Percentiles rank a stretch among this genome's conserved stretches.
Conservation (phyloP, 1,140 invertebrate species). For the Macrobrachium rosenbergii region DNA sequence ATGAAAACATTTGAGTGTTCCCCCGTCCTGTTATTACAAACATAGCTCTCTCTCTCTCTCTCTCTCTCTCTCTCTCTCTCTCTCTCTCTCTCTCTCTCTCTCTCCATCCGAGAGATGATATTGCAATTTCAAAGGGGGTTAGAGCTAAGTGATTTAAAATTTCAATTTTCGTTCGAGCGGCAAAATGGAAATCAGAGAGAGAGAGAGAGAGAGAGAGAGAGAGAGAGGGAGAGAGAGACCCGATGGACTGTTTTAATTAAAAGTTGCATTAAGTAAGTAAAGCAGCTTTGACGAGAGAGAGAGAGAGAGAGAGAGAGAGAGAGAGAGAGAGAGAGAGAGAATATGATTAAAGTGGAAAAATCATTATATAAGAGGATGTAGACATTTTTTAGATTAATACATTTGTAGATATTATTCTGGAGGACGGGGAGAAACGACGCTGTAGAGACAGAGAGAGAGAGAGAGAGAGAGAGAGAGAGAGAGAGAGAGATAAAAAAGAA, state of each 20-base stretch:
- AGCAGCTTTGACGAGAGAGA: slow-evolving; percentile 5
- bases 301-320: slow-evolving; percentile 3
- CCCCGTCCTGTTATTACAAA: slow-evolving; percentile 41
- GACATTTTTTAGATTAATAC: no score
- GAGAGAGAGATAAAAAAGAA: no score
- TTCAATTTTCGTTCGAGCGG: slow-evolving; percentile 41
- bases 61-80: no score
- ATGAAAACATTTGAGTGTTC: slow-evolving; percentile 48
- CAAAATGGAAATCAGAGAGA: slow-evolving; percentile 44
- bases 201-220: not conserved
- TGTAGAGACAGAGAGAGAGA: not conserved
- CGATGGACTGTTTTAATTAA: slow-evolving; percentile 42
- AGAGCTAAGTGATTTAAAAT: slow-evolving; percentile 44
- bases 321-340: slow-evolving; percentile 16
- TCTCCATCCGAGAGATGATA: slow-evolving; percentile 40
- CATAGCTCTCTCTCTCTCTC: no score
- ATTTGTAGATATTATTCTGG: no score
- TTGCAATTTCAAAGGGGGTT: slow-evolving; percentile 44
- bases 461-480: not conserved
- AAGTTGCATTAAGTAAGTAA: slow-evolving; percentile 39
- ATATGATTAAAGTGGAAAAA: no score
- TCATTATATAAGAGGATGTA: no score
- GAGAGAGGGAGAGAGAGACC: no score
- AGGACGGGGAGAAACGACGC: no score
- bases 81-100: no score